phyloP scores from a whole-genome alignment of 2,113 vertebrate genomes.

The Cervus canadensis region DNA sequence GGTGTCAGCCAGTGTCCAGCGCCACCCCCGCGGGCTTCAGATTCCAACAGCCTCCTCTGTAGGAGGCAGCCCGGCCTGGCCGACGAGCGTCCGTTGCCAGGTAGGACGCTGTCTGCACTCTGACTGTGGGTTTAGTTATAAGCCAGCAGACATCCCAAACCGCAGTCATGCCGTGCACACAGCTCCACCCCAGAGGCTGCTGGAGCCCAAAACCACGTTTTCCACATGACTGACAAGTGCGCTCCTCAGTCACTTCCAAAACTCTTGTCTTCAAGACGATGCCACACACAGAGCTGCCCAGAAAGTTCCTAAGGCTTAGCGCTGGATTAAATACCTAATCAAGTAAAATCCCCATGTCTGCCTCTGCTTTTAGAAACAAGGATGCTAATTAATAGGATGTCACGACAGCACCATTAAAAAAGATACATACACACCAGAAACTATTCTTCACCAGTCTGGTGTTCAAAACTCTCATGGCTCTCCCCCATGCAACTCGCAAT shows the following conservation, averaged over 20 bases:
- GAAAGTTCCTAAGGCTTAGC: conserved; percentile 23
- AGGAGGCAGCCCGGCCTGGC: not conserved
- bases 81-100: not conserved
- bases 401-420: not conserved
- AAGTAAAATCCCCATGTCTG: conserved; percentile 10
- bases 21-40: accelerated
- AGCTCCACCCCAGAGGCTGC: conserved; percentile 62
- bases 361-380: conserved; percentile 16
- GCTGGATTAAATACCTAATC: conserved; percentile 31
- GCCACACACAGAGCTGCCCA: conserved; percentile 64
- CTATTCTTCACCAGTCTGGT: not conserved
- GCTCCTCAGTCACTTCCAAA: conserved; percentile 38
- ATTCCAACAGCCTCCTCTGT: not conserved
- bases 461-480: not conserved
- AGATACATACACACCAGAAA: not conserved
- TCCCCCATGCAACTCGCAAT: too few species aligned
- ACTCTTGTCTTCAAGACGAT: conserved; percentile 26
- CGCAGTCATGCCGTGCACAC: conserved; percentile 52
- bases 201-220: conserved; percentile 69
- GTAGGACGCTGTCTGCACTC: not conserved
- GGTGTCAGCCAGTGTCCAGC: not conserved
- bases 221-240: conserved; percentile 62
- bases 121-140: not conserved
- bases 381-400: not conserved
- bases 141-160: conserved; percentile 63